These are phyloP conservation scores for Anguilla anguilla DNA, from an alignment of 2,797 vertebrate species.

Conservation along the genomic window DNA sequence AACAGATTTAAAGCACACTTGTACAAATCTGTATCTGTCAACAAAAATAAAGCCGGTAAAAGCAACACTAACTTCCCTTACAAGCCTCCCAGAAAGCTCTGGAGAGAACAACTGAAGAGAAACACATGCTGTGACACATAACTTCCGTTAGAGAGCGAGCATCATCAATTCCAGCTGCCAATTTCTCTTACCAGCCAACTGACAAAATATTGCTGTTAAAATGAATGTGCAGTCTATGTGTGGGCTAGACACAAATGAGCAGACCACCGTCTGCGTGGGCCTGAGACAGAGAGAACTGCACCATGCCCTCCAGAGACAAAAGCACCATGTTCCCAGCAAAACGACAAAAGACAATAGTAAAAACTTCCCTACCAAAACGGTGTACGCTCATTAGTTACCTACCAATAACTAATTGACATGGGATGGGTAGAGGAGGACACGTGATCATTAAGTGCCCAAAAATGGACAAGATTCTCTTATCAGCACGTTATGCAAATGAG, in stretches of 20 bases:
- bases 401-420: neutral
- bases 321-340: neutral
- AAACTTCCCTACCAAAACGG: neutral
- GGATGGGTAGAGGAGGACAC: neutral
- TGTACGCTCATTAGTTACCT: neutral
- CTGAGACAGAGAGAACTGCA: neutral
- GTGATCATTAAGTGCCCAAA: neutral
- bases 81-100: neutral
- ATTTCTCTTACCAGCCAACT: slow-evolving; percentile 53
- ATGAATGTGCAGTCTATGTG: slow-evolving; percentile 64
- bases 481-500: neutral
- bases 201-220: slow-evolving; percentile 61
- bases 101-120: slow-evolving; percentile 16
- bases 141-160: slow-evolving; percentile 49
- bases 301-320: neutral
- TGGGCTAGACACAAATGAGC: slow-evolving; percentile 41
- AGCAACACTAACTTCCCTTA: neutral
- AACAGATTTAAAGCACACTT: slow-evolving; percentile 5
- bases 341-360: neutral
- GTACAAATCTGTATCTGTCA: slow-evolving; percentile 25
- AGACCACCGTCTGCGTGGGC: slow-evolving; percentile 16
- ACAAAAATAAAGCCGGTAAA: neutral
- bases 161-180: slow-evolving; percentile 43
- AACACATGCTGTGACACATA: slow-evolving; percentile 37
- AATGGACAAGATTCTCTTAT: neutral